A percentile compares a stretch with the other conserved stretches of the same genome.
Conservation (phyloP, 2,888 invertebrate species). For the Erebia epiphron region DNA sequence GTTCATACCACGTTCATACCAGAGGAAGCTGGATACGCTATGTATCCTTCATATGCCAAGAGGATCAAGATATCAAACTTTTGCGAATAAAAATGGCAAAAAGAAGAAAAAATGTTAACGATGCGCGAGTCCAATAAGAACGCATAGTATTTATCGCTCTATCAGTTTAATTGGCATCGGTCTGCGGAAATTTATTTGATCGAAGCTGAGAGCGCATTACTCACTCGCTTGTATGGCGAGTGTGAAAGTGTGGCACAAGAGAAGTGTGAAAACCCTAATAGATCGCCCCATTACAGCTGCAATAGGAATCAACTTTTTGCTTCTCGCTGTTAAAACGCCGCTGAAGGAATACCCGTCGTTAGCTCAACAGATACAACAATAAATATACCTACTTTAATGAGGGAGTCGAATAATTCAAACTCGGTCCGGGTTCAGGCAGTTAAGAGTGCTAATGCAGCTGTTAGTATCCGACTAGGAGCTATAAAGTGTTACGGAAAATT, state of each 20-base stretch:
- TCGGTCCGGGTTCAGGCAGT: not conserved
- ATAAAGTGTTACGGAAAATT: not conserved
- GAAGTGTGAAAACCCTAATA: not conserved
- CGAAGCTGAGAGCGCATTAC: not conserved
- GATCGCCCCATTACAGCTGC: not conserved
- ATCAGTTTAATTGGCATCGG: not conserved
- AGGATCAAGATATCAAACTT: not conserved
- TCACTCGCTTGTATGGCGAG: not conserved
- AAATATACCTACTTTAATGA: slow-evolving; percentile 16
- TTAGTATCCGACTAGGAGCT: not conserved
- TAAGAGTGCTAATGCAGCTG: not conserved
- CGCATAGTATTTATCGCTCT: not conserved
- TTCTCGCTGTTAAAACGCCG: not conserved
- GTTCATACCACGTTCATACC: too few relatives aligned
- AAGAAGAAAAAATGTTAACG: not conserved
- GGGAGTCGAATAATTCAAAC: not conserved
- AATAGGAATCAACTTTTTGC: slow-evolving; percentile 5
- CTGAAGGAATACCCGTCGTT: slow-evolving; percentile 12
- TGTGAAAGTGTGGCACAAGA: not conserved
- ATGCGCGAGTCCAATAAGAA: not conserved
- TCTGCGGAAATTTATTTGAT: slow-evolving; percentile 8
- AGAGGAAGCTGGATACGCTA: too few relatives aligned
- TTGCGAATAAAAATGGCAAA: not conserved
- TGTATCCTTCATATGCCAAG: too few relatives aligned
- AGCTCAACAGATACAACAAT: not conserved